Base-by-base conservation (phyloP, 2,113 vertebrate genomes). In the Anoura caudifer region DNA sequence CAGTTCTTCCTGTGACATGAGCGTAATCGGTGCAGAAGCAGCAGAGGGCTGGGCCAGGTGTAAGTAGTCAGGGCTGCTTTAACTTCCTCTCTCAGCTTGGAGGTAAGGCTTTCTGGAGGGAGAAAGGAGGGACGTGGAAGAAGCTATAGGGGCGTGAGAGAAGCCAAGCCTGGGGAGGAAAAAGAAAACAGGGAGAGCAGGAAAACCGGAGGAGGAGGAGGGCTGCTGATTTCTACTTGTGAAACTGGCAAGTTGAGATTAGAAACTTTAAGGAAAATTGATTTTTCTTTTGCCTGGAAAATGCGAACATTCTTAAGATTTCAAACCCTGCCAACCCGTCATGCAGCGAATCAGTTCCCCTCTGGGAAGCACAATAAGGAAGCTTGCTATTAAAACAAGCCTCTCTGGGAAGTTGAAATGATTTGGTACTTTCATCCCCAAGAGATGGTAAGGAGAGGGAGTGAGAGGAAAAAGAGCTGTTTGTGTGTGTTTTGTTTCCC, bases 211-310 rank as follows among this genome's bases (percentile, higher is more conserved):
- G 38, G 9, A 75, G 45, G 22, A 15, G 16, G 36, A 56, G 26
- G 41, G 28, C 61, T 73, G 54, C 72, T 79, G 76, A 31, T 54
- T 83, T 69, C 52, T 61, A 28, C 52, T 54, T 67, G 67, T 26
- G 85, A 93, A 95, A 80, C 61, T 38, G 76, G 41, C 79, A 70
- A 19, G 84, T 95, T 92, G 69, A 73, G 85, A 77, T 47, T 31
- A 33, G 70, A 88, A 94, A 90, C 83, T 97, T 95, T 47, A 41
- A 88, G 90, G 52, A 33, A 93, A 95, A 87, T 50, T 14, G 67
- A 85, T 50, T 59, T 75, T 90, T 63, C 65, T 45, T 83, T 95
- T 61, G 36, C 26, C 7, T 20, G 20, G 43, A 59, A 87, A 80
- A 91, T 70, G 8, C 26, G 77, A 86, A 65, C 76, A 96, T 93